A percentile compares a stretch with the other conserved stretches of the same genome.
phyloP scores from a whole-genome alignment of 2,888 invertebrate genomes.

The Schizaphis graminum region DNA sequence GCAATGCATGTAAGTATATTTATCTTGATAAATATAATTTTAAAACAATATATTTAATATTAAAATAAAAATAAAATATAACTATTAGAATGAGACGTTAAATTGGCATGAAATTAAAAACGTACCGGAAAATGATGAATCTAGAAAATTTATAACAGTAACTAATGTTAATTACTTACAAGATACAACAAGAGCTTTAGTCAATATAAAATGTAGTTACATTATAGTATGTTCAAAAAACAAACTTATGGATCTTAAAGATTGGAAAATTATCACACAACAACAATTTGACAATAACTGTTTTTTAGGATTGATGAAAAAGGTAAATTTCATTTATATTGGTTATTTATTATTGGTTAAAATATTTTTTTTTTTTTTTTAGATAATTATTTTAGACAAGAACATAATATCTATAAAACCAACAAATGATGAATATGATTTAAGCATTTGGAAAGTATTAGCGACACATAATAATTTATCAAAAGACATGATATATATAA shows the following conservation, averaged over 20 bases:
- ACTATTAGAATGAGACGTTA: background rate
- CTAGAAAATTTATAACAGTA: slow-evolving; percentile 1
- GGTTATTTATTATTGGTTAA: background rate
- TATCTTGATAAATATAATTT: background rate
- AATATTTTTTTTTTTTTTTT: background rate
- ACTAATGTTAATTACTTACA: slow-evolving; percentile 9
- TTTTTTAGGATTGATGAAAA: slow-evolving; percentile 28
- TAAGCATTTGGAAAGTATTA: slow-evolving; percentile 23
- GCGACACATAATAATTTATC: background rate
- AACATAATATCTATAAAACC: background rate
- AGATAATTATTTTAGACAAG: background rate
- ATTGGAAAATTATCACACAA: slow-evolving; percentile 35
- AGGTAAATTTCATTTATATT: background rate
- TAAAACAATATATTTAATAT: background rate
- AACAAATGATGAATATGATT: background rate
- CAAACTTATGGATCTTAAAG: background rate
- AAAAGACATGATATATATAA: slow-evolving; percentile 4
- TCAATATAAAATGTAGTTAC: background rate
- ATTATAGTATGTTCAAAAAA: slow-evolving; percentile 17
- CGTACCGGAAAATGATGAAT: background rate
- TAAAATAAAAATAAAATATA: background rate
- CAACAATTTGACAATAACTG: background rate
- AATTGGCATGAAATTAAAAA: background rate
- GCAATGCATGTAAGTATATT: background rate
- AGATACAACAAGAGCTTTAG: background rate